Evolutionary conservation across 1,140 invertebrate species (phyloP).

Genomic region (Danaus plexippus): DNA sequence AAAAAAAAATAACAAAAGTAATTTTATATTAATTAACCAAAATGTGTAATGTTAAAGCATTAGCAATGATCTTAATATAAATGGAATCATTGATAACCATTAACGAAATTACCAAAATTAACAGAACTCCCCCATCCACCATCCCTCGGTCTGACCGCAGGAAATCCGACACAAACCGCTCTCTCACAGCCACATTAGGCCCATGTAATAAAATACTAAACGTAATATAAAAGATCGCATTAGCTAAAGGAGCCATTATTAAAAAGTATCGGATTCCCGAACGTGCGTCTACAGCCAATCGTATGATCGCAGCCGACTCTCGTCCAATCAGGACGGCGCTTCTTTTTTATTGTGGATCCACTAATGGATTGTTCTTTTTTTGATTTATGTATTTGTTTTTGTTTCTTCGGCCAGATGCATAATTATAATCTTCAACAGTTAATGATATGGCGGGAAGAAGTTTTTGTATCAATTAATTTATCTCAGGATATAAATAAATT

Average conservation of each 20-base stretch:
- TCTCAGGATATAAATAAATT: no score
- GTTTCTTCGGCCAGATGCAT: conserved; percentile 24
- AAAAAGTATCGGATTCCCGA: conserved; percentile 69
- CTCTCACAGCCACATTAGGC: conserved; percentile 47
- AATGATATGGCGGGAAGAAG: no score
- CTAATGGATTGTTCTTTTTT: conserved; percentile 69
- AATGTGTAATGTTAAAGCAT: no score
- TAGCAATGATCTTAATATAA: no score
- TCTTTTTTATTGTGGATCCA: conserved; percentile 60
- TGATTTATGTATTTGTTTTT: conserved; percentile 60
- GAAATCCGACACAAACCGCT: conserved; percentile 39
- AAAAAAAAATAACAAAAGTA: no score
- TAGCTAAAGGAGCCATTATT: conserved; percentile 70
- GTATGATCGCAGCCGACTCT: conserved; percentile 27
- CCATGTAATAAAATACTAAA: conserved; percentile 68
- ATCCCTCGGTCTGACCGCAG: conserved; percentile 39
- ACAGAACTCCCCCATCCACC: conserved; percentile 16
- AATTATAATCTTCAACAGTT: background rate
- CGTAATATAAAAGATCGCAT: conserved; percentile 65
- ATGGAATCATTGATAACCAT: background rate
- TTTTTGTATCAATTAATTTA: no score
- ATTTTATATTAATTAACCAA: no score
- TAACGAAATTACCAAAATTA: conserved; percentile 17
- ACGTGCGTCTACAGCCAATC: conserved; percentile 52
- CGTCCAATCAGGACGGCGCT: conserved; percentile 40